Evolutionary conservation across 1,140 invertebrate genomes (phyloP), one percentile per base, ranked within the genome.

Genomic region (Pentalonia nigronervosa): DNA sequence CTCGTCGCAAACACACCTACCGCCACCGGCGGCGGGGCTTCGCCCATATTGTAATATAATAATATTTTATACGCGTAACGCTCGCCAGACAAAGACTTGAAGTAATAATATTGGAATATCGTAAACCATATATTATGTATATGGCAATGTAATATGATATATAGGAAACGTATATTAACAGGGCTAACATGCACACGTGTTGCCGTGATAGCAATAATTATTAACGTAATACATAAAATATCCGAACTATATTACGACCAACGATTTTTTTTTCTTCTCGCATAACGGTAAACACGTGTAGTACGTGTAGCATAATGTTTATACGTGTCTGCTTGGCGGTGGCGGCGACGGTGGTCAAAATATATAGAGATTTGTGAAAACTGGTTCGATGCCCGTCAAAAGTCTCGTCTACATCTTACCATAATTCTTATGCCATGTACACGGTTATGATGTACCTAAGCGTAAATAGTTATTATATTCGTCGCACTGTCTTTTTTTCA

Each of bases 351-450:
- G 45, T 17, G 84, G 9, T 87, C 45, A 17, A 47, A 87, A 48
- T 87, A n/a, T 30, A 47, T n/a, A 17, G 60, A 76, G 30, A 87
- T 87, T 48, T 87, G 3, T 76, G 25, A 47, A 87, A 87, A 87
- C 84, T 87, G 84, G 84, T 87, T 87, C 84, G 84, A 87, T 87
- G n/a, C 17, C 84, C 84, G 45, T 87, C 84, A 87, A 87, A 84
- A 84, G 9, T 84, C 83, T 84, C 83, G 21, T 41, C 83, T 84
- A 83, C n/a, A 21, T 36, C 34, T n/a, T 17, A 11, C 41, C 41
- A 1, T n/a, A 14, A 11, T 67, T n/a, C 30, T 67, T 3, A 23
- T 50, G 14, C 8, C 60, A 11, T 14, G 30, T 11, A n/a, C 30
- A 14, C 30, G 9, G 30, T 0, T 41, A 41, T 4, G 7, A 0